These are phyloP conservation scores for Chamaetylas fuelleborni DNA, from an alignment of 2,113 vertebrate species.

Conservation along the genomic window DNA sequence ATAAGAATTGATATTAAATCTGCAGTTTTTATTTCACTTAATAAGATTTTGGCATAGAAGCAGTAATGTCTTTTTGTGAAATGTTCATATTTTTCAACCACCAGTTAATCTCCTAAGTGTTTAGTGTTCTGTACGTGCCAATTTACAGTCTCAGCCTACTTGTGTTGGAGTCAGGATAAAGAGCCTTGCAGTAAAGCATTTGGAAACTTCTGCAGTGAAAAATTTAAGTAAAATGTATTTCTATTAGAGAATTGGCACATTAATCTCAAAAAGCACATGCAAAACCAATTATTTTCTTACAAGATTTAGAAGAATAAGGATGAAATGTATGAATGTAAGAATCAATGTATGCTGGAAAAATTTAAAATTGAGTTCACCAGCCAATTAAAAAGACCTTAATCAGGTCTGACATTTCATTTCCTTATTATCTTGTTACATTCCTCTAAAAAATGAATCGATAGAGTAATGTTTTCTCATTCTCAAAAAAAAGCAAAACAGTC, in stretches of 20 bases:
- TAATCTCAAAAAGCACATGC: slow-evolving; percentile 25
- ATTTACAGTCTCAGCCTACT: neutral
- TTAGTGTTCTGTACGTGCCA: neutral
- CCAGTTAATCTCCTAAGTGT: neutral
- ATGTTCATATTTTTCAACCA: neutral
- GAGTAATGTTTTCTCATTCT: slow-evolving; percentile 65
- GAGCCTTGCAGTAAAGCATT: neutral
- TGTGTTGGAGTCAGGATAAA: neutral
- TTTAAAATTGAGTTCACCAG: slow-evolving; percentile 63
- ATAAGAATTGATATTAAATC: neutral
- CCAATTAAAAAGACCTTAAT: slow-evolving; percentile 72
- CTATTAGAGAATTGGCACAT: slow-evolving; percentile 35
- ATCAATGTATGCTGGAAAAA: slow-evolving; percentile 48
- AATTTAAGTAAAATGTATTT: slow-evolving; percentile 48
- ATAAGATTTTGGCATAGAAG: neutral
- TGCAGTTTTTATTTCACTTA: neutral
- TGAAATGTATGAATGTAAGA: slow-evolving; percentile 2
- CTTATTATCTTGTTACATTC: slow-evolving; percentile 64
- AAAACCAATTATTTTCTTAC: slow-evolving; percentile 50
- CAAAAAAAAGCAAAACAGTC: slow-evolving; percentile 23
- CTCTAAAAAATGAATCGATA: slow-evolving; percentile 55
- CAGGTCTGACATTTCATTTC: slow-evolving; percentile 70
- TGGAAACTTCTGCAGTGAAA: slow-evolving; percentile 4
- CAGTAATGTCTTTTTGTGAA: neutral
- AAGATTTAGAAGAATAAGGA: slow-evolving; percentile 52